A percentile compares a stretch with the other conserved stretches of the same genome.
Conservation (phyloP, 2,888 invertebrate genomes). For the Mellilla xanthometata region DNA sequence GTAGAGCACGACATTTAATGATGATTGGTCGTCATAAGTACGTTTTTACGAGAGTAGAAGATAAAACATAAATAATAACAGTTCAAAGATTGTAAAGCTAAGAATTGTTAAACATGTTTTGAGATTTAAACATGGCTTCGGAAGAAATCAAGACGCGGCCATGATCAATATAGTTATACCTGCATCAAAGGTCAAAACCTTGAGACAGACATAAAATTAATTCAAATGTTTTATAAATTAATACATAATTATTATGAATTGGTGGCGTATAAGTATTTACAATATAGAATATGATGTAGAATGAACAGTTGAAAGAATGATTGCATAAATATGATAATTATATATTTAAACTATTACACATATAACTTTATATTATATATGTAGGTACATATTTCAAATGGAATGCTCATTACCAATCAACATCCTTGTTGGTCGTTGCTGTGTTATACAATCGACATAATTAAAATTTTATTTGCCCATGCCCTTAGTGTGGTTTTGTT, state of each 20-base stretch:
- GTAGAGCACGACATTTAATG: too few relatives aligned
- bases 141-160: too few relatives aligned
- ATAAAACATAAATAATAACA: too few relatives aligned
- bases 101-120: too few relatives aligned
- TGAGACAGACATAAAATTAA: conserved; percentile 36
- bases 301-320: conserved; percentile 39
- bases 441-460: conserved; percentile 55
- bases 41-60: too few relatives aligned
- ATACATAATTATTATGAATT: conserved; percentile 20
- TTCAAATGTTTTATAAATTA: conserved; percentile 33
- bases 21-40: too few relatives aligned
- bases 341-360: conserved; percentile 24
- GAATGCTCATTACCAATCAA: conserved; percentile 18
- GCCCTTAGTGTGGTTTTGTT: conserved; percentile 44
- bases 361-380: too few relatives aligned
- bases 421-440: conserved; percentile 28
- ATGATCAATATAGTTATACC: conserved; percentile 3
- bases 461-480: conserved; percentile 51
- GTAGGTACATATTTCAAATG: conserved; percentile 8
- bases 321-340: conserved; percentile 51
- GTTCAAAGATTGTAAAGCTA: too few relatives aligned
- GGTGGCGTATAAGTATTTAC: not conserved
- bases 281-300: not conserved
- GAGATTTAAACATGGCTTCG: too few relatives aligned
- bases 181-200: conserved; percentile 37